Conservation (phyloP, 2,888 invertebrate species). For the Desoria tigrina region DNA sequence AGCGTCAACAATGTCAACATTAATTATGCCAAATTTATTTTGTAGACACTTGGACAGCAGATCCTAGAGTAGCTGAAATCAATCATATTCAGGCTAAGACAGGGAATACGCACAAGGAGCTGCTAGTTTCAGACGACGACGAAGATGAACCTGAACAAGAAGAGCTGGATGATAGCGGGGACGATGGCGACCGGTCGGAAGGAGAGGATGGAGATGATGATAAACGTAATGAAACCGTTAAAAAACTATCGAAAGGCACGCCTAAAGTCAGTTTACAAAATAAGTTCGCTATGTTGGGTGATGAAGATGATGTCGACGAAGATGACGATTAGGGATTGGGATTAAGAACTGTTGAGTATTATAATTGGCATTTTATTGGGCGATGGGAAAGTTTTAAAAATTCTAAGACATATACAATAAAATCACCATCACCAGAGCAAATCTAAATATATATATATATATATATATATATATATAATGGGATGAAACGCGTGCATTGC, state of each 20-base stretch:
- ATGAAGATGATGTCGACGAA: constrained; percentile 22
- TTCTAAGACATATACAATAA: too few relatives aligned
- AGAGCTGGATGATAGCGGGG: constrained; percentile 26
- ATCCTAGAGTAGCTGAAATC: constrained; percentile 66
- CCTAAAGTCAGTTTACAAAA: constrained; percentile 22
- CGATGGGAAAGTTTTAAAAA: too few relatives aligned
- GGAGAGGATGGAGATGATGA: constrained; percentile 31
- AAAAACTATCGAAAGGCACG: constrained; percentile 5
- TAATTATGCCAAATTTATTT: neutral
- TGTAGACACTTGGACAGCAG: constrained; percentile 65
- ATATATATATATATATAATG: too few relatives aligned
- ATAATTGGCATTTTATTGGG: too few relatives aligned
- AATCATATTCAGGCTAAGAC: constrained; percentile 68
- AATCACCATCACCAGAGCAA: too few relatives aligned
- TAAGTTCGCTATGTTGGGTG: constrained; percentile 40
- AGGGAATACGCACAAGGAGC: constrained; percentile 46
- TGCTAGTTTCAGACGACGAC: constrained; percentile 54
- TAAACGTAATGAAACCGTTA: constrained; percentile 26
- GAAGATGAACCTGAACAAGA: constrained; percentile 38
- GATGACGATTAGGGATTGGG: neutral
- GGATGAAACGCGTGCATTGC: too few relatives aligned
- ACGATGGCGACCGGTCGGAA: constrained; percentile 48
- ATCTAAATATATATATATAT: too few relatives aligned
- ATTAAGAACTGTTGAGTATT: too few relatives aligned
- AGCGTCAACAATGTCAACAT: neutral